phyloP scores from a whole-genome alignment of 2,113 vertebrate species.

The Amblyopsis rosae region DNA sequence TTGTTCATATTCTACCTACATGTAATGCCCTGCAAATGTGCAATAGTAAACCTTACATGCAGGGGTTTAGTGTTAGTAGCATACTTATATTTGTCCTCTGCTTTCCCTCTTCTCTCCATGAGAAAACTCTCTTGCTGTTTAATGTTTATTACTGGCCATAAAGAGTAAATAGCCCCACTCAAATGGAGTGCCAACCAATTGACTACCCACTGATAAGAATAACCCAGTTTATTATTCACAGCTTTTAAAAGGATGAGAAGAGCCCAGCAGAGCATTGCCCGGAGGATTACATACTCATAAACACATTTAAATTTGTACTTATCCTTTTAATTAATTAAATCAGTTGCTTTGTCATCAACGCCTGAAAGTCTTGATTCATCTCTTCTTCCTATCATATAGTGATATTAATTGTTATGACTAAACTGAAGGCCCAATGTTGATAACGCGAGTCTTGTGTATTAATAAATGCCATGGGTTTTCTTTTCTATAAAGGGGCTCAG shows the following conservation, averaged over 20 bases:
- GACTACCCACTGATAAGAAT: slow-evolving; percentile 31
- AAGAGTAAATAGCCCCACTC: slow-evolving; percentile 6
- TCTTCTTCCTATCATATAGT: neutral
- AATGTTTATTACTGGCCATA: slow-evolving; percentile 40
- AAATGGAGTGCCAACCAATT: slow-evolving; percentile 32
- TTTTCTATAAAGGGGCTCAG: no score
- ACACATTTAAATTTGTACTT: slow-evolving; percentile 8
- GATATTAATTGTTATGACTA: slow-evolving; percentile 1
- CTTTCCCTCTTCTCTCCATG: neutral
- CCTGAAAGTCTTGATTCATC: neutral
- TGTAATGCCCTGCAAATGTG: neutral
- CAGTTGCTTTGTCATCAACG: neutral
- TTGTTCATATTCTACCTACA: no score
- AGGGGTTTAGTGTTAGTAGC: neutral
- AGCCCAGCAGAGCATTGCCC: slow-evolving; percentile 1
- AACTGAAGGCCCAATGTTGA: slow-evolving; percentile 2
- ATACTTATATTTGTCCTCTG: neutral
- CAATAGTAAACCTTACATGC: neutral
- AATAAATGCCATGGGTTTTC: no score
- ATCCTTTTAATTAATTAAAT: slow-evolving; percentile 19
- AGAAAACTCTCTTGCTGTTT: slow-evolving; percentile 27
- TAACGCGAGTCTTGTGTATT: slow-evolving; percentile 8
- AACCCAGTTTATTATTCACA: slow-evolving; percentile 33
- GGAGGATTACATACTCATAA: slow-evolving; percentile 7
- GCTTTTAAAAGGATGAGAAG: slow-evolving; percentile 8